Base-by-base conservation (phyloP, 2,797 vertebrate genomes). In the Schizothorax lantsangensis region DNA sequence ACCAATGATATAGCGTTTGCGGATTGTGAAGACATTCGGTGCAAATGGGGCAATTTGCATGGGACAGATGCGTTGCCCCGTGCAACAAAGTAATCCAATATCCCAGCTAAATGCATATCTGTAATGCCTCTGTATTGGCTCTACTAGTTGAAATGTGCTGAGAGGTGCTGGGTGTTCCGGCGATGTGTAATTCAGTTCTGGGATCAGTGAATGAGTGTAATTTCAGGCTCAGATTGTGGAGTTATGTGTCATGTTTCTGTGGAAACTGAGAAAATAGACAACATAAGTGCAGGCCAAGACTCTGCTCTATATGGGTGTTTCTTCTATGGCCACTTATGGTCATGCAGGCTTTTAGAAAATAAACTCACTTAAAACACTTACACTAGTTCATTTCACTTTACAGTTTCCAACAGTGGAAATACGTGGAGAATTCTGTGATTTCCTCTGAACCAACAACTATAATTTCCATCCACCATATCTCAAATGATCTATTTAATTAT, bases 1-100 rank as follows among this genome's bases (percentile, higher is more conserved):
- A 92, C 90, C 92, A 92, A 92, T 94, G 92, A 95, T 94, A 91
- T 90, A 90, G 90, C 81, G 72, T 92, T 88, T 79, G 90, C 84
- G 81, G 85, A 88, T 89, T 88, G 80, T 88, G 82, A 71, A 88
- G 87, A 77, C 77, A 81, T 88, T 83, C 64, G 5, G 62, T 86
- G 52, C 57, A 75, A 88, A 87, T 85, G 82, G 74, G 69, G 80
- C 47, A 83, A 85, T 88, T 82, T 85, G 88, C 81, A 88, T 84
- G 80, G 87, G 81, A 83, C 85, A 83, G 89, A 89, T 89, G 86
- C 78, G 52, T 74, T 83, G 33, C 79, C 62, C 72, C 17, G 66
- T 83, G 68, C 33, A 12, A 85, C 74, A 21, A 40, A 72, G 69
- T 75, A 73, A 71, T 72, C 75, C 33, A 40, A 84, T 77, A 54